Base-by-base conservation (phyloP, 1,140 invertebrate species). In the Wasmannia auropunctata region DNA sequence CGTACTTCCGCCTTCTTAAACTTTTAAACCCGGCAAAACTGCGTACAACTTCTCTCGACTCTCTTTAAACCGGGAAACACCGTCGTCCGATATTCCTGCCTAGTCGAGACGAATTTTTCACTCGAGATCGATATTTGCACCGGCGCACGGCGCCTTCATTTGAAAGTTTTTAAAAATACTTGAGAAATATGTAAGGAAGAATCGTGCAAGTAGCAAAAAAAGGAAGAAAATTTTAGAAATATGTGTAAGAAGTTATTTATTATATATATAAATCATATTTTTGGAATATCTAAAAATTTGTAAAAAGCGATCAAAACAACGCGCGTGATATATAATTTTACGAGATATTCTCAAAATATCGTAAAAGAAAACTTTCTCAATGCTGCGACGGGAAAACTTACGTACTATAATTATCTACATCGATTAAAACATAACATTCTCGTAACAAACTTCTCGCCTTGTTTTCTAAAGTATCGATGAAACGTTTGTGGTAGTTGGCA, bases 21-120 rank as follows among this genome's bases (percentile, higher is more conserved):
- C 88, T 90, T 90, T 90, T 90, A 90, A 90, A 89, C 88, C 79
- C 62, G 67, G 28, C 86, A 72, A 75, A 81, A 75, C 88, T 89
- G 86, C 86, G 88, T 87, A 46, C 77, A 67, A 34, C 46, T 60
- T 54, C 34, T 67, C 62, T 6, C 62, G 49, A 16, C 56, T 76
- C 85, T 84, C 63, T 63, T 89, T 87, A 76, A 72, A 69, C 62
- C 31, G 34, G 54, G 5, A 11, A 65, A 34, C 34, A 46, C 28
- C 62, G 40, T 72, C 63, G 67, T 60, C 22, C 70, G 19, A 22
- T 28, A 72, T 81, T 40, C 16, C 19, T 40, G 11, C 63, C n/a
- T n/a, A 43, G 16, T 69, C 37, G 34, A 69, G 51, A 81, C 54
- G 22, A 54, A 62, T 79, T 79, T 31, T 19, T 34, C 58, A 28